phyloP scores from a whole-genome alignment of 2,113 vertebrate species.

The Ailuropoda melanoleuca region DNA sequence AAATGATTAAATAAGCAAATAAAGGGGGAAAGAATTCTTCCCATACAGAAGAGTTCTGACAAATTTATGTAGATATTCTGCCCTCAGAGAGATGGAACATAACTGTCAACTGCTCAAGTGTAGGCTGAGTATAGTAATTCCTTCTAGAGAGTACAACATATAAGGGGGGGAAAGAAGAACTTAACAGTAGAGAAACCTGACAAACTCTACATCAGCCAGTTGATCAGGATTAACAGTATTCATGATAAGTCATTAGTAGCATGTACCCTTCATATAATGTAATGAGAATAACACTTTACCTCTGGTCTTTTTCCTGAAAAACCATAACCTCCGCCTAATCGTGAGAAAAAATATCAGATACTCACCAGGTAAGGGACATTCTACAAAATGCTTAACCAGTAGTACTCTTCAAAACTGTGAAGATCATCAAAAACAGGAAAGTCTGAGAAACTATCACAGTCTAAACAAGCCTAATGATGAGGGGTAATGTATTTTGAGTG shows the following conservation, averaged over 20 bases:
- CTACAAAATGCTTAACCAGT: neutral
- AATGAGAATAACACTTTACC: neutral
- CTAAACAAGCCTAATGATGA: neutral
- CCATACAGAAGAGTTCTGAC: neutral
- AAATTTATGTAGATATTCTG: neutral
- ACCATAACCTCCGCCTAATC: neutral
- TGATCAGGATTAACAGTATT: neutral
- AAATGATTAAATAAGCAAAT: neutral
- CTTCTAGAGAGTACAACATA: neutral
- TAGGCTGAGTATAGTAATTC: neutral
- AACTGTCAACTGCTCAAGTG: neutral
- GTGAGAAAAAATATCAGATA: neutral
- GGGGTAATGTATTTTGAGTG: neutral
- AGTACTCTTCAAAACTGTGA: neutral
- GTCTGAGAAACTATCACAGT: neutral
- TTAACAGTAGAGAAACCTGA: neutral
- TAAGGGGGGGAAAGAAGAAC: neutral
- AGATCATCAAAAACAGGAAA: neutral
- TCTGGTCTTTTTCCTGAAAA: neutral
- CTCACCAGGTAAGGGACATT: neutral
- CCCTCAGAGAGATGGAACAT: neutral
- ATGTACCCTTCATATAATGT: neutral
- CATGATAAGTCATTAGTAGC: neutral
- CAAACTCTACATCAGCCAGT: neutral
- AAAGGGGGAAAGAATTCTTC: neutral